Evolutionary conservation across 1,140 invertebrate genomes (phyloP).

Genomic region (Cotesia glomerata): DNA sequence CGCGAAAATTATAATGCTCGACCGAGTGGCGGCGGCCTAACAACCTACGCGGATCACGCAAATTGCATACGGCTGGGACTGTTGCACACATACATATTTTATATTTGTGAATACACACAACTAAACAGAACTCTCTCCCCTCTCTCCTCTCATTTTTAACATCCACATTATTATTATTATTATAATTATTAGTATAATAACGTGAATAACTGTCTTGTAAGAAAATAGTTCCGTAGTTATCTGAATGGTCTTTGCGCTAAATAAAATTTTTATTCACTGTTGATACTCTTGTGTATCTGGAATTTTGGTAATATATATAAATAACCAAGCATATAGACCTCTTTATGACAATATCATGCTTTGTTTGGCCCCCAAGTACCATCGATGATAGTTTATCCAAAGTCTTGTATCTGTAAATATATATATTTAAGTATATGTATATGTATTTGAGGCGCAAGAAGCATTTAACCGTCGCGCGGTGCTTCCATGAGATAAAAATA

Average conservation of each 20-base stretch:
- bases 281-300: no score
- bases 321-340: not conserved
- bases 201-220: no score
- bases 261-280: not conserved
- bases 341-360: not conserved
- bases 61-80: constrained; percentile 32
- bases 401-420: not conserved
- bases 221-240: not conserved
- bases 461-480: constrained; percentile 30
- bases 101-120: not conserved
- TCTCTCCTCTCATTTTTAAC: not conserved
- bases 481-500: constrained; percentile 60
- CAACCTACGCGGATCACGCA: constrained; percentile 32
- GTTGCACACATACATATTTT: constrained; percentile 23
- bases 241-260: not conserved
- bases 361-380: constrained; percentile 1
- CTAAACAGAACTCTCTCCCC: not conserved
- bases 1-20: constrained; percentile 35
- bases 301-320: not conserved
- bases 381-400: constrained; percentile 6
- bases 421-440: not conserved
- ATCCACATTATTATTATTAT: constrained; percentile 11
- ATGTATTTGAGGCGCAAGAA: constrained; percentile 7
- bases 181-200: not conserved
- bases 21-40: constrained; percentile 33